These are phyloP conservation scores for Hyperoplus lanceolatus DNA, from an alignment of 2,797 vertebrate genomes.

Conservation along the genomic window DNA sequence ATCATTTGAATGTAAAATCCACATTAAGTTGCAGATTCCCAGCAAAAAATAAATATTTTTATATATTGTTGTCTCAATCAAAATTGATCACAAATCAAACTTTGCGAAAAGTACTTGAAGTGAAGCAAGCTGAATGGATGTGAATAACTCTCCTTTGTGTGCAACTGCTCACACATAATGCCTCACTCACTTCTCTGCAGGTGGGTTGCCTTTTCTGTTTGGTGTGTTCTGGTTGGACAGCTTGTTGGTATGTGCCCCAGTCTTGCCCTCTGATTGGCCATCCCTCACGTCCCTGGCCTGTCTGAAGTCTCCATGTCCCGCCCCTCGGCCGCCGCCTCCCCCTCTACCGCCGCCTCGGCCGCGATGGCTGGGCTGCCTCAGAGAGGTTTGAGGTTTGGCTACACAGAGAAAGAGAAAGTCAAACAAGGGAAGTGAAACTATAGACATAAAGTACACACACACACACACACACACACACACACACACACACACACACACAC, in stretches of 20 bases:
- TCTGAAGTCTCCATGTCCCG: constrained; percentile 77
- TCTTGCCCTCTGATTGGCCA: constrained; percentile 72
- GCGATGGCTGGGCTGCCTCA: constrained; percentile 79
- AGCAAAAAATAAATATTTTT: not conserved
- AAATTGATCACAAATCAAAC: not conserved
- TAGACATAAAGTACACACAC: not conserved
- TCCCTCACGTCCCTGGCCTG: constrained; percentile 75
- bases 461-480: constrained; percentile 24
- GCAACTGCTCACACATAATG: not conserved
- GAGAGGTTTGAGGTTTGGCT: constrained; percentile 83
- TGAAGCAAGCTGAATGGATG: not conserved
- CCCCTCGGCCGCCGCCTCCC: constrained; percentile 63
- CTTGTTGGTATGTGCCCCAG: constrained; percentile 65
- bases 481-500: constrained; percentile 15
- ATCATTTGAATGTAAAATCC: not conserved
- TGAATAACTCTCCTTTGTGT: not conserved
- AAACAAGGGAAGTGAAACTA: constrained; percentile 27
- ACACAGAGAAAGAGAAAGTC: constrained; percentile 16
- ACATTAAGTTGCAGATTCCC: not conserved
- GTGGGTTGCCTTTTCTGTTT: constrained; percentile 63
- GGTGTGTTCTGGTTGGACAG: constrained; percentile 65
- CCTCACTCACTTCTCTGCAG: constrained; percentile 76
- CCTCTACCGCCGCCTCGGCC: constrained; percentile 70
- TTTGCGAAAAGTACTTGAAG: constrained; percentile 5
- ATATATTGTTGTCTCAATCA: not conserved